These are phyloP conservation scores for Drosophila gunungcola DNA, from an alignment of 1,140 invertebrate genomes.

Conservation along the genomic window DNA sequence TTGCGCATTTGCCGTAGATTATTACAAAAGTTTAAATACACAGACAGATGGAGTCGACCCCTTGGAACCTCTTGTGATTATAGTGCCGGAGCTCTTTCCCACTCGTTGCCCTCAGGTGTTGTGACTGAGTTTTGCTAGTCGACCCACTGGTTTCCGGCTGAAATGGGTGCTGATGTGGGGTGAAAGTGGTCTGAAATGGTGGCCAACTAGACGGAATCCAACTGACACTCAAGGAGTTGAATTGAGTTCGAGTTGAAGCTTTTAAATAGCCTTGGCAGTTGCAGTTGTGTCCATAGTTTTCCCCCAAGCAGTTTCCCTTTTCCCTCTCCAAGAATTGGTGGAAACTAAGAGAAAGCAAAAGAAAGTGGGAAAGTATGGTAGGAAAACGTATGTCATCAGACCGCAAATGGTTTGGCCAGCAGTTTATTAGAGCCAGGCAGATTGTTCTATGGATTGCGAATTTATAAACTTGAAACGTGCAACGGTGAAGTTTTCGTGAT, in stretches of 20 bases:
- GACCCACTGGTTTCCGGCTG: conserved; percentile 22
- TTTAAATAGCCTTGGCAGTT: conserved; percentile 73
- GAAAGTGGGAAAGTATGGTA: background rate
- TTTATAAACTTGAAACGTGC: conserved; percentile 25
- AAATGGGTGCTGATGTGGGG: background rate
- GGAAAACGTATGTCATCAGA: conserved; percentile 40
- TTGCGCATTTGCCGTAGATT: conserved; percentile 78
- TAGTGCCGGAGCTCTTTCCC: conserved; percentile 27
- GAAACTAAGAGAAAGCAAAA: background rate
- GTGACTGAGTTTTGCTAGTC: conserved; percentile 65
- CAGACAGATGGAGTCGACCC: conserved; percentile 56
- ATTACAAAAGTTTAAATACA: conserved; percentile 82
- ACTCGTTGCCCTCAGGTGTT: conserved; percentile 61
- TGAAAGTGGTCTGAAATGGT: background rate
- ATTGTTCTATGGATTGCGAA: conserved; percentile 32
- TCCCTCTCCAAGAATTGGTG: conserved; percentile 7
- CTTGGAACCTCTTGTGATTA: conserved; percentile 49
- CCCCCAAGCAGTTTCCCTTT: conserved; percentile 40
- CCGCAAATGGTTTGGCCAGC: conserved; percentile 44
- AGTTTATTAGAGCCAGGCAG: conserved; percentile 28
- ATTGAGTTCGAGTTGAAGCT: conserved; percentile 56
- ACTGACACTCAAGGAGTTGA: conserved; percentile 53
- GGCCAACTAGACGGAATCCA: conserved; percentile 41
- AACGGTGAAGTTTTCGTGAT: background rate
- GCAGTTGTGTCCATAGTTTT: conserved; percentile 55